Percentiles rank a stretch among this genome's conserved stretches.
phyloP scores from a whole-genome alignment of 2,888 invertebrate genomes.

The Plemyria rubiginata region DNA sequence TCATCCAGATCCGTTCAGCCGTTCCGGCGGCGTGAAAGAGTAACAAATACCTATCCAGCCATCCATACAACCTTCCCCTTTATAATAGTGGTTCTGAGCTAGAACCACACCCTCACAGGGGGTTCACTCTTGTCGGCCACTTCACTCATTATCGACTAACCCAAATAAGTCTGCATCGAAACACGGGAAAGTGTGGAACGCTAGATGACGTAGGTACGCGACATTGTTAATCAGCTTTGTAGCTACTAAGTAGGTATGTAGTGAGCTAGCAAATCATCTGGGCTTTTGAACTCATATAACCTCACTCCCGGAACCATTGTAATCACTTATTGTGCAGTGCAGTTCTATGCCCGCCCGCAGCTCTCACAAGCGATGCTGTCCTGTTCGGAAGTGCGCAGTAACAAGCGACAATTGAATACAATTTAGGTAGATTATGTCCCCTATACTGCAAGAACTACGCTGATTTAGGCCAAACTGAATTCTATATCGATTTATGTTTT shows the following conservation, averaged over 20 bases:
- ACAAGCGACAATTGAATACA: constrained; percentile 21
- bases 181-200: neutral
- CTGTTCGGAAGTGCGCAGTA: constrained; percentile 21
- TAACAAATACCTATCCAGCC: too few species aligned
- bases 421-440: constrained; percentile 8
- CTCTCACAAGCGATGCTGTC: constrained; percentile 16
- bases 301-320: constrained; percentile 23
- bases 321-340: constrained; percentile 32
- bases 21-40: too few species aligned
- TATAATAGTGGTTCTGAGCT: too few species aligned
- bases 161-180: neutral
- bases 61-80: too few species aligned
- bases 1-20: too few species aligned
- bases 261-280: constrained; percentile 25
- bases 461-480: neutral
- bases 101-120: too few species aligned
- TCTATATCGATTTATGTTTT: neutral
- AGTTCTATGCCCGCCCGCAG: constrained; percentile 14
- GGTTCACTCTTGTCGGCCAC: neutral
- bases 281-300: constrained; percentile 33
- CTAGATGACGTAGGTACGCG: neutral
- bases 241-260: constrained; percentile 2
- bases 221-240: constrained; percentile 3
- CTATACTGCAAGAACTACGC: neutral
- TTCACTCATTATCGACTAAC: neutral